Evolutionary conservation across 2,888 invertebrate genomes (phyloP).

Genomic region (Tetropium fuscum): DNA sequence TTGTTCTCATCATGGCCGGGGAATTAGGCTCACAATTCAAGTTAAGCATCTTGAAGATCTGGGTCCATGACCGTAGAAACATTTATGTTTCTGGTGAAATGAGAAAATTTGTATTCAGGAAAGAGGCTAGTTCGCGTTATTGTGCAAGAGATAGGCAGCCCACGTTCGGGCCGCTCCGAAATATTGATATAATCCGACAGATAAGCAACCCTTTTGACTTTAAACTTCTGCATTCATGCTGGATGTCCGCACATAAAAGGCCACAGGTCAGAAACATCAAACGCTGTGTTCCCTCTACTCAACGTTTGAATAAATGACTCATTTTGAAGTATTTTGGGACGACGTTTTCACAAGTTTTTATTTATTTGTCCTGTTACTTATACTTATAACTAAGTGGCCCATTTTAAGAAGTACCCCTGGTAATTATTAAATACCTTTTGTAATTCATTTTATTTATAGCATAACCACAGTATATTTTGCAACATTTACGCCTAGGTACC

Average conservation of each 20-base stretch:
- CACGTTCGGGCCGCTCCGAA: slow-evolving; percentile 61
- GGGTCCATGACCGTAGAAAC: slow-evolving; percentile 52
- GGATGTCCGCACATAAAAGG: slow-evolving; percentile 44
- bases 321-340: too few relatives aligned
- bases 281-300: too few relatives aligned
- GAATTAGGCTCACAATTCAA: slow-evolving; percentile 4
- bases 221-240: slow-evolving; percentile 46
- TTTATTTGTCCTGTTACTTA: too few relatives aligned
- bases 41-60: slow-evolving; percentile 25
- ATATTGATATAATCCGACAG: slow-evolving; percentile 63
- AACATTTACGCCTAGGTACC: too few relatives aligned
- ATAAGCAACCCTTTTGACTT: slow-evolving; percentile 55
- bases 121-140: slow-evolving; percentile 53
- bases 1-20: not conserved
- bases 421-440: too few relatives aligned
- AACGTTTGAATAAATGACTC: too few relatives aligned
- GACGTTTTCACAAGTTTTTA: too few relatives aligned
- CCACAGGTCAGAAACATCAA: slow-evolving; percentile 45
- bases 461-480: too few relatives aligned
- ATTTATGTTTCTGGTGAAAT: slow-evolving; percentile 58
- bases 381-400: too few relatives aligned
- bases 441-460: too few relatives aligned
- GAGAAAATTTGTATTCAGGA: slow-evolving; percentile 63
- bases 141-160: slow-evolving; percentile 60
- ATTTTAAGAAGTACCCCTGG: too few relatives aligned